Conservation (phyloP, 2,797 vertebrate genomes). For the Tokudaia muenninki region DNA sequence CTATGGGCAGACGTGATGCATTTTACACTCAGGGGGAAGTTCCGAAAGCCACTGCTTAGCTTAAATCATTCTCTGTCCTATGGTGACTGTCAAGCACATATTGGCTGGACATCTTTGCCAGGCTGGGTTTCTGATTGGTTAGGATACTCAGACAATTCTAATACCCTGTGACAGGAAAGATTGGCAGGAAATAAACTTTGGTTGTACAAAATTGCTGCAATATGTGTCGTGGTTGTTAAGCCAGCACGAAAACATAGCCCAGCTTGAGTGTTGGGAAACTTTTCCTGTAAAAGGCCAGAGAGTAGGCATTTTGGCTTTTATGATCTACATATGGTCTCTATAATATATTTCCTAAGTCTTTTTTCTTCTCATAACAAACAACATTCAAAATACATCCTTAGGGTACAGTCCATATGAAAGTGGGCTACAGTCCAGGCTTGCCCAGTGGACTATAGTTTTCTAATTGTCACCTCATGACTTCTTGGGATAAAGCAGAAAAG, state of each 20-base stretch:
- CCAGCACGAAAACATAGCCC: neutral
- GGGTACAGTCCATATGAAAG: neutral
- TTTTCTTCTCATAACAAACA: constrained; percentile 13
- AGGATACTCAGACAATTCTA: neutral
- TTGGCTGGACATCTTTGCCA: neutral
- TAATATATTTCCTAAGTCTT: neutral
- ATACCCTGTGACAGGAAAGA: neutral
- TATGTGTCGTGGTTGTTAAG: neutral
- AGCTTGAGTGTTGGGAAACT: neutral
- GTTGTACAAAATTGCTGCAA: neutral
- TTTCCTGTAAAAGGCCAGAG: neutral
- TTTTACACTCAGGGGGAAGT: neutral
- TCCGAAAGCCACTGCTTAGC: neutral
- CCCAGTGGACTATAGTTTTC: neutral
- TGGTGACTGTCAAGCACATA: neutral
- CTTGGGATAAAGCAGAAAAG: neutral
- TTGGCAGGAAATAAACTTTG: neutral
- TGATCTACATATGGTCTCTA: neutral
- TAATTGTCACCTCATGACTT: neutral
- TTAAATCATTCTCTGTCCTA: neutral
- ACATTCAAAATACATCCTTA: neutral
- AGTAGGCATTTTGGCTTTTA: neutral
- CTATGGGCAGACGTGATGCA: neutral
- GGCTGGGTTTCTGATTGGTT: neutral
- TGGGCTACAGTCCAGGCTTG: neutral